Conservation (phyloP, 2,113 vertebrate genomes). For the human region DNA sequence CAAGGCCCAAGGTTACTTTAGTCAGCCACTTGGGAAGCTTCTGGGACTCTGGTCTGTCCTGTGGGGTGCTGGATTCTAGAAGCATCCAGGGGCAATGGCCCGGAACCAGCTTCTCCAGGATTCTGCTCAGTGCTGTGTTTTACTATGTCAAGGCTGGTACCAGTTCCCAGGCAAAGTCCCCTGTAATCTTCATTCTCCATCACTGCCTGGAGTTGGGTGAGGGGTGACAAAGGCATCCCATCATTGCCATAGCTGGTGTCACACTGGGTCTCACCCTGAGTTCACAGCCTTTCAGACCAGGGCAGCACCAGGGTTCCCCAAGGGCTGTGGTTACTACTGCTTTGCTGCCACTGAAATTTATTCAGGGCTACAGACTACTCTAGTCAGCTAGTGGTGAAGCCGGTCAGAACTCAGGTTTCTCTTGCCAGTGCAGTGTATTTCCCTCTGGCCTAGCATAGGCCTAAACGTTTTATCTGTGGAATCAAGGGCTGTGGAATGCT, state of each 20-base stretch:
- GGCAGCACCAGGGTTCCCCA: not conserved
- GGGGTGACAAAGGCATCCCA: not conserved
- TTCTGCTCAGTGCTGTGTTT: not conserved
- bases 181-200: not conserved
- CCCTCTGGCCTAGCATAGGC: too few species aligned
- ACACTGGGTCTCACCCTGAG: not conserved
- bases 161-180: not conserved
- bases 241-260: not conserved
- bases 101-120: not conserved
- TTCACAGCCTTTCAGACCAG: not conserved
- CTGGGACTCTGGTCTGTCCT: not conserved
- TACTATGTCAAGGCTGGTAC: not conserved
- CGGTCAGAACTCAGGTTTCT: not conserved
- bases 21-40: not conserved
- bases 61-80: not conserved
- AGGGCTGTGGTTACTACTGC: too few species aligned
- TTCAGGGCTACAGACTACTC: not conserved
- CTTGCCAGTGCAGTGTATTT: not conserved
- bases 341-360: not conserved
- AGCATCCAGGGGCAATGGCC: not conserved
- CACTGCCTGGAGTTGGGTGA: not conserved
- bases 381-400: not conserved
- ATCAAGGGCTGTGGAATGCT: not conserved
- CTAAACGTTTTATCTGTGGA: not conserved
- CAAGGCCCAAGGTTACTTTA: not conserved